A percentile compares a stretch with the other conserved stretches of the same genome.
Evolutionary conservation across 2,113 vertebrate genomes (phyloP).

Genomic region (Peromyscus maniculatus): DNA sequence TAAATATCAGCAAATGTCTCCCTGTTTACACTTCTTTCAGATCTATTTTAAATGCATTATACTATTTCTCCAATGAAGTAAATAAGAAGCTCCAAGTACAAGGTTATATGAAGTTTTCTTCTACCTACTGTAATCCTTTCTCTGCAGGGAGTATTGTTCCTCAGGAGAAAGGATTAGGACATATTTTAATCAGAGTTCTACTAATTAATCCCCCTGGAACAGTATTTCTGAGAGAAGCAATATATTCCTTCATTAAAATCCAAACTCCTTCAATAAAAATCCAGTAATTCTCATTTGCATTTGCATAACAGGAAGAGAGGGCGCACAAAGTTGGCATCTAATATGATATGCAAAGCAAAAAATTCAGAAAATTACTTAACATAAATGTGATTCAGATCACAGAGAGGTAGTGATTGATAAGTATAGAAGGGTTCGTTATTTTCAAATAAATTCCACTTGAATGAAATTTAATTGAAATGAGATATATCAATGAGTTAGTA

Average conservation of each 20-base stretch:
- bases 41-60: slow-evolving; percentile 55
- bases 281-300: slow-evolving; percentile 31
- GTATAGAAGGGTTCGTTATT: not conserved
- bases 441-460: slow-evolving; percentile 15
- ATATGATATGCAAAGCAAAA: not conserved
- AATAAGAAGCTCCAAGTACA: slow-evolving; percentile 8
- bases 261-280: not conserved
- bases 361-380: slow-evolving; percentile 7
- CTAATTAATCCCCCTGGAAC: slow-evolving; percentile 71
- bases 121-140: slow-evolving; percentile 1
- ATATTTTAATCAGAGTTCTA: slow-evolving; percentile 63
- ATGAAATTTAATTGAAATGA: slow-evolving; percentile 66
- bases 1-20: slow-evolving; percentile 64
- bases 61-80: slow-evolving; percentile 58
- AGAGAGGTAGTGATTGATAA: not conserved
- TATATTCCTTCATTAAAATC: slow-evolving; percentile 62
- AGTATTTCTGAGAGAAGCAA: slow-evolving; percentile 37
- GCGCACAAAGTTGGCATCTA: not conserved
- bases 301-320: not conserved
- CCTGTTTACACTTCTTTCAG: slow-evolving; percentile 38
- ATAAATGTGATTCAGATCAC: not conserved
- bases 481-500: slow-evolving; percentile 8
- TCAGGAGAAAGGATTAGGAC: slow-evolving; percentile 51
- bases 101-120: slow-evolving; percentile 10
- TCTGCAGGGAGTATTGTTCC: slow-evolving; percentile 11